Conservation (phyloP, 1,140 invertebrate genomes). For the Hyphantria cunea region DNA sequence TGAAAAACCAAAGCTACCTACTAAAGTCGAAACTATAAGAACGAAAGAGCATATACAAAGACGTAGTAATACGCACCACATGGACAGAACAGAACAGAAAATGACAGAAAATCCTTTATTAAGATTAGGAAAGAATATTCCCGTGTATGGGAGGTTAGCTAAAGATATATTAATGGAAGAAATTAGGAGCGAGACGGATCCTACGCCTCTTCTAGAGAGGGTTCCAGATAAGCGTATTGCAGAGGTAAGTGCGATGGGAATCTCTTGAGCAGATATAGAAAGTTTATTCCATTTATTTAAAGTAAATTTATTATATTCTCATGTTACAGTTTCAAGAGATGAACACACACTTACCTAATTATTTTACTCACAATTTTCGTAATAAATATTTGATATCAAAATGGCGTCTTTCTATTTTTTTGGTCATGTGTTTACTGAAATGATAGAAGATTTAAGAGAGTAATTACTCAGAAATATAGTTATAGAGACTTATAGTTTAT, state of each 20-base stretch:
- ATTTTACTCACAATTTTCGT: neutral
- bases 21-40: slow-evolving; percentile 36
- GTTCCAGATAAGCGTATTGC: slow-evolving; percentile 5
- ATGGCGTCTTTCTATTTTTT: neutral
- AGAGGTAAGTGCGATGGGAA: slow-evolving; percentile 37
- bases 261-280: slow-evolving; percentile 17
- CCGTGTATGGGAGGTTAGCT: slow-evolving; percentile 51
- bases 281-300: neutral
- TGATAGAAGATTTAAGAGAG: slow-evolving; percentile 12
- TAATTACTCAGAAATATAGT: too few relatives aligned
- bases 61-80: slow-evolving; percentile 28
- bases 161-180: slow-evolving; percentile 48
- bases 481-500: neutral
- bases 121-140: slow-evolving; percentile 46
- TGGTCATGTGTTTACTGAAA: slow-evolving; percentile 1
- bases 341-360: slow-evolving; percentile 27
- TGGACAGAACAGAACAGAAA: too few relatives aligned
- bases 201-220: slow-evolving; percentile 44
- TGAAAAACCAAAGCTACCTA: slow-evolving; percentile 48
- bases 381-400: neutral
- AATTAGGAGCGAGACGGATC: slow-evolving; percentile 38
- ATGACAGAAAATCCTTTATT: slow-evolving; percentile 44
- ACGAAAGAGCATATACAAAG: slow-evolving; percentile 11
- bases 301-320: neutral
- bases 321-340: slow-evolving; percentile 25